Percentiles rank a stretch among this genome's conserved stretches.
These are phyloP conservation scores for Clistopyga incitator DNA, from an alignment of 2,888 invertebrate genomes.

Conservation along the genomic window DNA sequence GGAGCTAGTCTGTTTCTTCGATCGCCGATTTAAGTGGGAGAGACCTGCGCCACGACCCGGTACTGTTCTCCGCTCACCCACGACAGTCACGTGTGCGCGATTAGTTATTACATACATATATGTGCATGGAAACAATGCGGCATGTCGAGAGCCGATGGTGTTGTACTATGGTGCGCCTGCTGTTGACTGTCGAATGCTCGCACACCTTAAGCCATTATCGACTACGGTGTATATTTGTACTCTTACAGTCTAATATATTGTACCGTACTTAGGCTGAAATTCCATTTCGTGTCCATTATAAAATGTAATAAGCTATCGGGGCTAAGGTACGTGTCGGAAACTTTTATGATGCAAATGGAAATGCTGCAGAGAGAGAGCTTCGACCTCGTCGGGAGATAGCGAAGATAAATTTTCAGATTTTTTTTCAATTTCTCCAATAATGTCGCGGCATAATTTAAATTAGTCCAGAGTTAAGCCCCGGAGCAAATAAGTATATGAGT, in stretches of 20 bases:
- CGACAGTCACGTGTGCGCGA: slow-evolving; percentile 63
- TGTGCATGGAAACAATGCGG: slow-evolving; percentile 56
- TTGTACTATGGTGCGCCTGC: slow-evolving; percentile 8
- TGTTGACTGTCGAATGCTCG: slow-evolving; percentile 49
- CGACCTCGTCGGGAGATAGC: too few relatives aligned
- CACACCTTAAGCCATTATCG: slow-evolving; percentile 60
- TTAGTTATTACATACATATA: slow-evolving; percentile 60
- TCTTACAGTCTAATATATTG: slow-evolving; percentile 37
- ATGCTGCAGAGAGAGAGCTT: not conserved
- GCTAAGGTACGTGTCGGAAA: slow-evolving; percentile 22
- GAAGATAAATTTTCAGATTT: not conserved
- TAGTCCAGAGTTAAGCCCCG: too few relatives aligned
- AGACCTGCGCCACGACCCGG: slow-evolving; percentile 51
- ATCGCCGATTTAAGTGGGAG: slow-evolving; percentile 8
- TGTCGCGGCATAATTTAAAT: not conserved
- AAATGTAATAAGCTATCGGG: slow-evolving; percentile 51
- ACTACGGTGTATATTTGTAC: slow-evolving; percentile 10
- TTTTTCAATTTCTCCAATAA: not conserved
- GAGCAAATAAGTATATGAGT: too few relatives aligned
- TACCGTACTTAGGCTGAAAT: slow-evolving; percentile 50
- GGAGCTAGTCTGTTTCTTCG: slow-evolving; percentile 1
- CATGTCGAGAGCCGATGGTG: slow-evolving; percentile 37
- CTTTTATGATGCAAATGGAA: slow-evolving; percentile 25
- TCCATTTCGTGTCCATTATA: slow-evolving; percentile 53
- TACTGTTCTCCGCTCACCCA: slow-evolving; percentile 60